Base-by-base conservation (phyloP, 2,797 vertebrate species). In the Bufotes viridis region DNA sequence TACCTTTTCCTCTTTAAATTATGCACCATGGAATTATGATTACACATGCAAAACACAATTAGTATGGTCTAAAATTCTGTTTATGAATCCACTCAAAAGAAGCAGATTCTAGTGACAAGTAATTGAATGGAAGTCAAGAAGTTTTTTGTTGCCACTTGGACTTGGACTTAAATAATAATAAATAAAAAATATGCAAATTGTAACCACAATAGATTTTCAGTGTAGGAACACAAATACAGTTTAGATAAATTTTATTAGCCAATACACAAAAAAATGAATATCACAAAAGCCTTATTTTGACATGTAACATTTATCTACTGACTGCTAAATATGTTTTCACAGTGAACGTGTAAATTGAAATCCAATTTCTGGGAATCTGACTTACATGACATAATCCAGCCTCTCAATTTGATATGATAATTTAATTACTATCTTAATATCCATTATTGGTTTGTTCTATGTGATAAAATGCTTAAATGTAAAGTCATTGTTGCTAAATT, bases 351-450 rank as follows among this genome's bases (percentile, higher is more conserved):
- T 57, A 69, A 88, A 65, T 69, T 75, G 51, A 78, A 78, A 69
- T 65, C 22, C 51, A 84, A 78, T 84, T 69, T 79, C 72, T 55
- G 15, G 58, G 85, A 65, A 57, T 57, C 63, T 55, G 26, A 85
- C 3, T 81, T 34, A 85, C 58, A 85, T 58, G 42, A 85, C 67
- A 63, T 85, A 81, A 42, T 70, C 78, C 57, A 34, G 81, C 58
- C 58, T 81, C 42, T 85, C 65, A 75, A 80, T 81, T 85, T 85
- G 49, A 63, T 81, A 65, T 81, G 85, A 81, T 74, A 85, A 60
- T 69, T 60, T 76, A 78, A 86, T 86, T 78, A 61, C 84, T 24
- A 76, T 65, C 67, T 65, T 81, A 89, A 86, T 67, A 86, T 81
- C 78, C 58, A 85, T 78, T 81, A 81, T 61, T 88, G 42, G 51